Percentiles rank a stretch among this genome's conserved stretches.
These are phyloP conservation scores for Hyalella azteca DNA, from an alignment of 2,888 invertebrate genomes.

Conservation along the genomic window DNA sequence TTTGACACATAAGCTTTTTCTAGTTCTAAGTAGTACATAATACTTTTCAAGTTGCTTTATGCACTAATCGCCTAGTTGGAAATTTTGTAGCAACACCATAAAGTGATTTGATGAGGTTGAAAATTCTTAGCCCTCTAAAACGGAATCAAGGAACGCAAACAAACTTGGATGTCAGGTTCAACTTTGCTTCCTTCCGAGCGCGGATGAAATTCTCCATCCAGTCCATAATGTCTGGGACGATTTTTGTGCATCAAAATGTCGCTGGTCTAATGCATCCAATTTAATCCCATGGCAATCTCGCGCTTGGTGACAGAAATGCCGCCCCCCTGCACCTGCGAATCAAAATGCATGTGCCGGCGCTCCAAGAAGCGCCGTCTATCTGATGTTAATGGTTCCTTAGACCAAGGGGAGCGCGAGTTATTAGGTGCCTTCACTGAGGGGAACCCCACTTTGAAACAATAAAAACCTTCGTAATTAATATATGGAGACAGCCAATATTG, in stretches of 20 bases:
- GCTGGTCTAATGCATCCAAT: conserved; percentile 18
- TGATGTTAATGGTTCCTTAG: conserved; percentile 34
- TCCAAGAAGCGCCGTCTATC: conserved; percentile 31
- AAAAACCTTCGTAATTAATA: conserved; percentile 31
- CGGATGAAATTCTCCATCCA: background rate
- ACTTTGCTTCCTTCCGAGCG: too few species aligned
- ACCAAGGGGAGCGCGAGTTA: conserved; percentile 26
- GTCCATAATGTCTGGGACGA: background rate
- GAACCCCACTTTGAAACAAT: conserved; percentile 28
- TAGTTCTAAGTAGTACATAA: too few species aligned
- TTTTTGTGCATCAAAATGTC: conserved; percentile 13
- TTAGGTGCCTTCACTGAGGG: conserved; percentile 16
- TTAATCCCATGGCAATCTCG: conserved; percentile 20
- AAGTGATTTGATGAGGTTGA: too few species aligned
- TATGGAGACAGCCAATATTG: conserved; percentile 36
- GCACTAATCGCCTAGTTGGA: too few species aligned
- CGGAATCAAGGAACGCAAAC: too few species aligned
- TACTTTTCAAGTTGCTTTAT: too few species aligned
- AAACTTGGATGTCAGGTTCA: too few species aligned
- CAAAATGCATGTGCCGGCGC: conserved; percentile 30
- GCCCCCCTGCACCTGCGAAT: conserved; percentile 8
- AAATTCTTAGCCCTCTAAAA: too few species aligned
- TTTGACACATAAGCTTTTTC: too few species aligned
- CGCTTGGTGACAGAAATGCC: conserved; percentile 29
- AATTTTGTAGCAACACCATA: too few species aligned